Evolutionary conservation across 2,888 invertebrate species (phyloP), one percentile per base, ranked within the genome.

Genomic region (Harpalus rubripes): DNA sequence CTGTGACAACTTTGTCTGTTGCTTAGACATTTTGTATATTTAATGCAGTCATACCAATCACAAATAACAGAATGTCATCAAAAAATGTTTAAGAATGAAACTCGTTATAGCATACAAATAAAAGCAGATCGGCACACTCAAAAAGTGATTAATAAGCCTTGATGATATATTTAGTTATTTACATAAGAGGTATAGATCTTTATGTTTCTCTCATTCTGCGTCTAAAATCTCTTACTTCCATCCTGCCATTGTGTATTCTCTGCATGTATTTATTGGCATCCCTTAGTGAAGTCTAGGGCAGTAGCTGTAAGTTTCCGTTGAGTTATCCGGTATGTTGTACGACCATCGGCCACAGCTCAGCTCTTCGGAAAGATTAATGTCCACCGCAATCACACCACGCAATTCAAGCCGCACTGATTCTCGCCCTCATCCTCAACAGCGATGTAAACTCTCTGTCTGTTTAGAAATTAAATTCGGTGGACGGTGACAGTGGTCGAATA

Each of bases 321-420:
- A 74, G 72, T 74, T 74, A 32, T 32, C 32, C 32, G 32, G 32
- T 32, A 32, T 32, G 32, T 32, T 32, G 32, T 32, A 32, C 6
- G 22, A 3, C 22, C 22, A 22, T 2, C 3, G 41, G 18, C 6
- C 1, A n/a, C 26, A 7, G 18, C 44, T 10, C 10, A 3, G 16
- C 44, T 74, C 44, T 74, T 18, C 44, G 16, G 16, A 74, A 41
- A 74, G 72, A 74, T 74, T 74, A 74, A 74, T 74, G 72, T 74
- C 72, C 8, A 74, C 72, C 72, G 72, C 72, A 74, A 44, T 74
- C 72, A 74, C 16, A 41, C 44, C 15, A 74, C 72, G 18, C 44
- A 74, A 52, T 12, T 52, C 68, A 74, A 74, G 44, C 72, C 72
- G 16, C 41, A 41, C 72, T 74, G 16, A 44, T 18, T 18, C 72